Conservation (phyloP, 2,888 invertebrate species). For the Phyllotreta striolata region DNA sequence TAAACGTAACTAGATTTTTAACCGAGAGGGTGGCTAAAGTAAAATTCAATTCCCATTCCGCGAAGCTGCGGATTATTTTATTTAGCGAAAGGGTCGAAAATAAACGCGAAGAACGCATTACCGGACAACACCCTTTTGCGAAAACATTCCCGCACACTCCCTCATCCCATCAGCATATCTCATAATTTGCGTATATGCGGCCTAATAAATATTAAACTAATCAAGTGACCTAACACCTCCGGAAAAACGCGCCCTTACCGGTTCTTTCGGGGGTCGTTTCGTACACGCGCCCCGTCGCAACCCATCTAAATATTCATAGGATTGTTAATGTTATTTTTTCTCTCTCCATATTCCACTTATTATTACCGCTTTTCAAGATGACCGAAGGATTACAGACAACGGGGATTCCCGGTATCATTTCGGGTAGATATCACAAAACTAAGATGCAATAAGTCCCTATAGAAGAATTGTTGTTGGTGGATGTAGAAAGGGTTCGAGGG, state of each 20-base stretch:
- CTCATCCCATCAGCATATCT: conserved; percentile 31
- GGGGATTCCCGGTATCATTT: no score
- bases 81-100: background rate
- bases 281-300: conserved; percentile 28
- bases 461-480: no score
- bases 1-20: no score
- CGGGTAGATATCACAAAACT: no score
- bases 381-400: no score
- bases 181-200: conserved; percentile 31
- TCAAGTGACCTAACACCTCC: conserved; percentile 31
- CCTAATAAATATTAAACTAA: conserved; percentile 39
- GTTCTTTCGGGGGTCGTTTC: conserved; percentile 36
- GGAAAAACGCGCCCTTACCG: conserved; percentile 39
- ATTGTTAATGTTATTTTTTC: conserved; percentile 46
- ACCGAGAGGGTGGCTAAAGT: no score
- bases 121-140: background rate
- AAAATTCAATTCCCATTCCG: no score
- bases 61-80: no score
- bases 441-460: no score
- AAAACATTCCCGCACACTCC: conserved; percentile 21
- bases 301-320: conserved; percentile 39
- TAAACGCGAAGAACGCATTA: conserved; percentile 18
- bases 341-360: conserved; percentile 44
- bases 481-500: conserved; percentile 45
- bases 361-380: background rate